phyloP scores from a whole-genome alignment of 1,140 invertebrate genomes.

The Eufriesea mexicana region DNA sequence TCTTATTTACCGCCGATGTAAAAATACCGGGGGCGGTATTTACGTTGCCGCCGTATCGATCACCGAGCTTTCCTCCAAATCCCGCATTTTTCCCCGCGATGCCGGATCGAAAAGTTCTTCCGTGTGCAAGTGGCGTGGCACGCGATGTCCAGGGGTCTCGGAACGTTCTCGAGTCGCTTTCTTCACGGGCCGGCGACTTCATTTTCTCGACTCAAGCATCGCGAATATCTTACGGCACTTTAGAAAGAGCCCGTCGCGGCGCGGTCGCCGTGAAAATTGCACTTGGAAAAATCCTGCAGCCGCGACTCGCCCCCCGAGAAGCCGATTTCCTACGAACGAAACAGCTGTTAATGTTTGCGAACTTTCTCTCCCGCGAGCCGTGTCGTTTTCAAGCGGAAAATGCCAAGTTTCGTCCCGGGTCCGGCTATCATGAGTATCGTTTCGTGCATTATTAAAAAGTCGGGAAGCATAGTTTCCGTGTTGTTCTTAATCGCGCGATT shows the following conservation, averaged over 20 bases:
- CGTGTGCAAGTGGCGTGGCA: background rate
- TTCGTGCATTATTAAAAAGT: too few relatives aligned
- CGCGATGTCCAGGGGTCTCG: too few relatives aligned
- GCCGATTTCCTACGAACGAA: conserved; percentile 12
- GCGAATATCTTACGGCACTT: conserved; percentile 48
- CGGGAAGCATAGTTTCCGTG: too few relatives aligned
- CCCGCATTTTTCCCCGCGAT: background rate
- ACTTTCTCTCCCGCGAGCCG: background rate
- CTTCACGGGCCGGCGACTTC: conserved; percentile 42
- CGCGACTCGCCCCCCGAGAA: background rate
- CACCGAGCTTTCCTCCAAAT: background rate
- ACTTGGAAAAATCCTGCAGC: conserved; percentile 38
- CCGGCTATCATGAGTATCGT: too few relatives aligned
- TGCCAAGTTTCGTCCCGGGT: too few relatives aligned
- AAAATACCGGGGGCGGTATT: too few relatives aligned
- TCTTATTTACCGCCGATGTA: too few relatives aligned
- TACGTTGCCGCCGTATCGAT: too few relatives aligned
- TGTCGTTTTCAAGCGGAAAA: background rate
- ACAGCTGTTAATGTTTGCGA: conserved; percentile 27
- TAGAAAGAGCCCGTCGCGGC: conserved; percentile 19
- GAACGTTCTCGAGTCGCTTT: background rate
- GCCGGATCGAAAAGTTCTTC: background rate
- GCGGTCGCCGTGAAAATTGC: conserved; percentile 52
- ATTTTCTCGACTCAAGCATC: conserved; percentile 39
- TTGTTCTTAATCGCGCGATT: too few relatives aligned